Base-by-base conservation (phyloP, 2,797 vertebrate genomes). In the Oophaga sylvatica region DNA sequence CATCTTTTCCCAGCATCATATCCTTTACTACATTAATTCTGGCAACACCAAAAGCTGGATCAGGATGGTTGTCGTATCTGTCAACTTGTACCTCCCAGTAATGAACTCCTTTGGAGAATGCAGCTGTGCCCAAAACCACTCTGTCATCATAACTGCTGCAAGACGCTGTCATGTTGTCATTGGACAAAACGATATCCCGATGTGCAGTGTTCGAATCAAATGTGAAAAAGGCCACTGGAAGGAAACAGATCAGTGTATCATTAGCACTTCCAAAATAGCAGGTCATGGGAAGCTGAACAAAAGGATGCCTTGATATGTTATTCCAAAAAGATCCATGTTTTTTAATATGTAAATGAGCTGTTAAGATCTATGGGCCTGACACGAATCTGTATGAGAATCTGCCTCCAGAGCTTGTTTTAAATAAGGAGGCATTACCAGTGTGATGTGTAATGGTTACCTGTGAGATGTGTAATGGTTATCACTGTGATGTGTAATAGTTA, bases 71-170 rank as follows among this genome's bases (percentile, higher is more conserved):
- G 94, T 99, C 98, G 0, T 99, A 99, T 48, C 98, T 97, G 86
- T 99, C 98, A 75, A 99, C 95, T 0, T 94, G 94, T 84, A 99
- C 92, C 63, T 99, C 98, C 98, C 98, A 99, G 90, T 99, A 99
- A 89, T 99, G 98, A 80, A 95, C 92, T 0, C 98, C 98, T 93
- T 98, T 99, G 75, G 98, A 99, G 93, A 99, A 99, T 0, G 98
- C 97, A 0, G 98, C 97, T 0, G 97, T 99, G 63, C 98, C 98
- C 78, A 99, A 95, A 77, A 99, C 97, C 84, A 99, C 98, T 0
- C 98, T 96, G 91, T 99, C 98, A 0, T 99, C 98, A 0, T 99
- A 99, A 93, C 98, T 99, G 93, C 96, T 99, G 91, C 98, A 99
- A 48, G 94, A 95, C 60, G 97, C 97, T 0, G 98, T 98, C 93